Evolutionary conservation across 2,113 vertebrate genomes (phyloP), one percentile per base, ranked within the genome.

Genomic region (Gambusia holbrooki): DNA sequence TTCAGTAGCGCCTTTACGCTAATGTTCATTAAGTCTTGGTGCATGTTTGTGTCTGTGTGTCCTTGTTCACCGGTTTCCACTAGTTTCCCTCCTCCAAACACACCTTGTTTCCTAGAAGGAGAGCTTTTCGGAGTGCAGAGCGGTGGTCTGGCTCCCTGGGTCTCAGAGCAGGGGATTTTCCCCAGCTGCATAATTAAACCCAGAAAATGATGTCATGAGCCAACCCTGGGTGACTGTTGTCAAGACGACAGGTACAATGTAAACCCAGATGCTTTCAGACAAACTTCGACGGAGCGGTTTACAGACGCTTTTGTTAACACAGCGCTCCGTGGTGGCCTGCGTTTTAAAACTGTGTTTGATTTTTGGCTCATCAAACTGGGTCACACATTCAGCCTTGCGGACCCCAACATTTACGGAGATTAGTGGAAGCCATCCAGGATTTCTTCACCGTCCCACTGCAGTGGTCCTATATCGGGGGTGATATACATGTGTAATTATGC

Each of bases 181-280:
- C 87, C 82, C 76, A 71, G 84, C 83, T 87, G 54, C 66, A 35
- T 89, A 87, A 91, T 92, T 89, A 83, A 84, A 85, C 48, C 71
- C 83, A 88, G 80, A 33, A 7, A 33, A 81, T 93, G 91, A 92
- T 91, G 91, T 93, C 88, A 90, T 72, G 66, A 81, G 80, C 76
- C 81, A 82, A 63, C 69, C 74, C 22, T 64, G 71, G 90, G 88
- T 91, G 84, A 85, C 84, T 82, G 86, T 92, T 83, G 89, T 88
- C 82, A 90, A 71, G 87, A 68, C 84, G 37, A 90, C 87, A 86
- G 88, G 87, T 92, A 84, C 65, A 66, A 76, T 73, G 71, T 81
- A 84, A 87, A 89, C 66, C 60, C 67, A 48, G 81, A 76, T 51
- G 69, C 48, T 32, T 67, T 68, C 35, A 80, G 71, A 79, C 58